Evolutionary conservation across 2,888 invertebrate species (phyloP).

Genomic region (Drosophila subquinaria): DNA sequence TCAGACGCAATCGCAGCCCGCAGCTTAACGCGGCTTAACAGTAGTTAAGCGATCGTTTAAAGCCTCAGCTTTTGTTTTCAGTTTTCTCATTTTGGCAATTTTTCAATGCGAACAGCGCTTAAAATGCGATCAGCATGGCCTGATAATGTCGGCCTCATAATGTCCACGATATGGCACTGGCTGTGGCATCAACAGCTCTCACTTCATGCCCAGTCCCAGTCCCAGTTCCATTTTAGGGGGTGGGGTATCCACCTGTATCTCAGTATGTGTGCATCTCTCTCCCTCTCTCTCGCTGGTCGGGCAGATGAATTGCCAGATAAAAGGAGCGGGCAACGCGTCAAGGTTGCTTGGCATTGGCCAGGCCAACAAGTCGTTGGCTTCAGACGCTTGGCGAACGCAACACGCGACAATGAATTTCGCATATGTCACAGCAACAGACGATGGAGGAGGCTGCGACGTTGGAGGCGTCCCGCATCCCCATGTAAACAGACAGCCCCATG

Average conservation of each 20-base stretch:
- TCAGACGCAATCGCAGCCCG: slow-evolving; percentile 41
- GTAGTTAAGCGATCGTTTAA: slow-evolving; percentile 82
- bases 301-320: slow-evolving; percentile 62
- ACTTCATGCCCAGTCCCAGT: slow-evolving; percentile 23
- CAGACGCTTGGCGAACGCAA: slow-evolving; percentile 43
- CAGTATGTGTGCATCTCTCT: slow-evolving; percentile 1
- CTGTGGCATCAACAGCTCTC: slow-evolving; percentile 22
- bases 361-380: slow-evolving; percentile 64
- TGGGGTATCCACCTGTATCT: slow-evolving; percentile 50
- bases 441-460: slow-evolving; percentile 24
- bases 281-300: slow-evolving; percentile 8
- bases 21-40: slow-evolving; percentile 68
- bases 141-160: slow-evolving; percentile 72
- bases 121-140: slow-evolving; percentile 65
- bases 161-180: slow-evolving; percentile 60
- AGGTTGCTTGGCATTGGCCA: slow-evolving; percentile 68
- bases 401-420: slow-evolving; percentile 83
- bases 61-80: slow-evolving; percentile 55
- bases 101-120: slow-evolving; percentile 72
- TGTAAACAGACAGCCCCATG: slow-evolving; percentile 64
- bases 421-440: slow-evolving; percentile 73
- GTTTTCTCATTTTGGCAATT: slow-evolving; percentile 53
- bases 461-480: slow-evolving; percentile 35
- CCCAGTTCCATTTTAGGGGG: slow-evolving; percentile 1
- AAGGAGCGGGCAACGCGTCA: slow-evolving; percentile 60